Percentiles rank a stretch among this genome's conserved stretches.
These are phyloP conservation scores for Heliconius charithonia DNA, from an alignment of 2,888 invertebrate species.

Conservation along the genomic window DNA sequence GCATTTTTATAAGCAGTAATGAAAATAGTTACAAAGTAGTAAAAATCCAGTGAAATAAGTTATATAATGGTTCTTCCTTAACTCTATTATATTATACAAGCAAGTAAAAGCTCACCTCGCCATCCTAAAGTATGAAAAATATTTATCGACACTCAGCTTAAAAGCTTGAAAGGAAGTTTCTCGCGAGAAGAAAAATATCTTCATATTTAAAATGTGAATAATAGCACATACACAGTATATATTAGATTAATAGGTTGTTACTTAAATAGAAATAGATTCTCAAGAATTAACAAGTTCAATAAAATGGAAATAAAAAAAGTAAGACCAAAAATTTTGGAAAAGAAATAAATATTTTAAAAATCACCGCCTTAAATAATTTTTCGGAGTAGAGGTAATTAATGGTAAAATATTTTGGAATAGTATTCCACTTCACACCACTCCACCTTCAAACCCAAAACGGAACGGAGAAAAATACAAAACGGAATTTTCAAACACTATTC, in stretches of 20 bases:
- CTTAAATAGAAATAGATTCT: background rate
- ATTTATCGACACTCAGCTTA: slow-evolving; percentile 22
- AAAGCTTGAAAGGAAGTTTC: slow-evolving; percentile 5
- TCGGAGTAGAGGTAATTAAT: no score
- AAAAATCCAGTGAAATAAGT: background rate
- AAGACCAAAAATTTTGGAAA: no score
- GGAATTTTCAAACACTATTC: background rate
- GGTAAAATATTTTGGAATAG: no score
- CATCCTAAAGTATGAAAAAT: slow-evolving; percentile 2
- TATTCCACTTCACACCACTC: no score
- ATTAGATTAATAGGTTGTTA: background rate
- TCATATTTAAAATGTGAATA: background rate
- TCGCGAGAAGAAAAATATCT: background rate
- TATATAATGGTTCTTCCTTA: background rate
- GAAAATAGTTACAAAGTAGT: no score
- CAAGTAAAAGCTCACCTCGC: background rate
- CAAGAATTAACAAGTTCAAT: no score
- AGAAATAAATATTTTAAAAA: no score
- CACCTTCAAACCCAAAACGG: no score
- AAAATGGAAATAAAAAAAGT: no score
- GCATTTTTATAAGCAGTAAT: no score
- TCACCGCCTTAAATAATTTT: no score
- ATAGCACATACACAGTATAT: background rate
- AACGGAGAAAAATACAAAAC: background rate
- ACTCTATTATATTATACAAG: background rate